Percentiles rank a stretch among this genome's conserved stretches.
phyloP scores from a whole-genome alignment of 1,140 invertebrate genomes.

The Ips nitidus region DNA sequence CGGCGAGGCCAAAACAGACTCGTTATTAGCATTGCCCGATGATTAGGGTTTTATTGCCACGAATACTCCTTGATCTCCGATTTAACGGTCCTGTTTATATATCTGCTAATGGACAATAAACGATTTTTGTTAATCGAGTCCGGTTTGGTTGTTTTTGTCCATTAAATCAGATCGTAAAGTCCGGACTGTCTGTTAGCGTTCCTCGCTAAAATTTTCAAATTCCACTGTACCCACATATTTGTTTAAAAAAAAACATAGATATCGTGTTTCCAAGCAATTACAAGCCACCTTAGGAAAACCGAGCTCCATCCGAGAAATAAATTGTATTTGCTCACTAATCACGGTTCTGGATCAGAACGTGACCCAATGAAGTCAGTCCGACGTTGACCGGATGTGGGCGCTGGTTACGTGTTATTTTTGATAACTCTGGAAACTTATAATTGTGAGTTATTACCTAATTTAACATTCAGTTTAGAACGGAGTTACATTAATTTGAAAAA shows the following conservation, averaged over 20 bases:
- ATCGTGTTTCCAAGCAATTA: conserved; percentile 22
- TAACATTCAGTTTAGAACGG: conserved; percentile 14
- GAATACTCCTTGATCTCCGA: conserved; percentile 7
- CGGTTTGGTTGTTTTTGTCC: neutral
- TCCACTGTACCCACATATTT: too few relatives aligned
- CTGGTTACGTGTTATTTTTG: conserved; percentile 30
- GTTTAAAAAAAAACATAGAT: neutral
- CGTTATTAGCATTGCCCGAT: conserved; percentile 26
- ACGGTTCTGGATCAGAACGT: conserved; percentile 6
- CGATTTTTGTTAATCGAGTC: neutral
- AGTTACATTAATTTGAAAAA: neutral
- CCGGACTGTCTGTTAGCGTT: neutral
- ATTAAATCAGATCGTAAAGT: neutral
- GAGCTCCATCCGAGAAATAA: conserved; percentile 20
- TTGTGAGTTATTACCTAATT: conserved; percentile 23
- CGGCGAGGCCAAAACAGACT: conserved; percentile 29
- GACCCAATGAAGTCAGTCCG: conserved; percentile 6
- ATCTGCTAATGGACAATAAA: conserved; percentile 16
- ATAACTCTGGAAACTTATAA: conserved; percentile 24
- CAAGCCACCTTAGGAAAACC: conserved; percentile 7
- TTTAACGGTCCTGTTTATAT: conserved; percentile 13
- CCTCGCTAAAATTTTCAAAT: too few relatives aligned
- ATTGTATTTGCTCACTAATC: conserved; percentile 19
- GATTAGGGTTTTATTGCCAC: conserved; percentile 21
- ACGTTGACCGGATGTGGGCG: conserved; percentile 8